phyloP scores from a whole-genome alignment of 2,797 vertebrate species.

The Helarctos malayanus region DNA sequence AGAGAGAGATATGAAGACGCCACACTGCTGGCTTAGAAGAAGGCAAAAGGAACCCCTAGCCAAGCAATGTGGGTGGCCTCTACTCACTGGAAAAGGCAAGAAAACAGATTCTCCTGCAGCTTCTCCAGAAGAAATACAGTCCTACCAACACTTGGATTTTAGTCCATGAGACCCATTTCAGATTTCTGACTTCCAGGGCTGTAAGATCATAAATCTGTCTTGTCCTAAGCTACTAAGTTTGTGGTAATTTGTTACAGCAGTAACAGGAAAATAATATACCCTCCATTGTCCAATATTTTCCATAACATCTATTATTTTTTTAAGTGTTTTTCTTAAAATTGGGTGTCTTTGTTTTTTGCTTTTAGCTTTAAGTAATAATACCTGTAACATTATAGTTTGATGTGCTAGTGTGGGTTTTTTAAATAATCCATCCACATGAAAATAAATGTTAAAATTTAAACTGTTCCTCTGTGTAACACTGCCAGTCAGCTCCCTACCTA shows the following conservation, averaged over 20 bases:
- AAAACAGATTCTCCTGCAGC: neutral
- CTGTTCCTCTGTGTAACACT: neutral
- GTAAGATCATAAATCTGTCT: neutral
- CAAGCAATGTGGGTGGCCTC: neutral
- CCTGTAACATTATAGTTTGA: neutral
- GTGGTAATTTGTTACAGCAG: neutral
- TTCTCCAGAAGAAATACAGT: neutral
- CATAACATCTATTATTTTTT: neutral
- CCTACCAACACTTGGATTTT: neutral
- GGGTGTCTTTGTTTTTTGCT: neutral
- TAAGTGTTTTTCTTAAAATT: constrained; percentile 34
- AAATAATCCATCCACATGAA: neutral
- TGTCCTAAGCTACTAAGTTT: neutral
- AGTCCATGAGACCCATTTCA: neutral
- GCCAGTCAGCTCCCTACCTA: neutral
- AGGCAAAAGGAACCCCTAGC: neutral
- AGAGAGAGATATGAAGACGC: neutral
- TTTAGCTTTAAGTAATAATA: constrained; percentile 19
- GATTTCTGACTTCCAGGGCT: neutral
- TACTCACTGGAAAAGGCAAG: neutral
- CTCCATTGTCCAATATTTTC: constrained; percentile 12
- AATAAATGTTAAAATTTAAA: constrained; percentile 14
- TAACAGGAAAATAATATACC: neutral
- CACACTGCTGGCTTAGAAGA: neutral
- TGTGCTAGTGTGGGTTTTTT: constrained; percentile 21